Percentiles rank a stretch among this genome's conserved stretches.
These are phyloP conservation scores for Guaruba guarouba DNA, from an alignment of 2,113 vertebrate species.

Conservation along the genomic window DNA sequence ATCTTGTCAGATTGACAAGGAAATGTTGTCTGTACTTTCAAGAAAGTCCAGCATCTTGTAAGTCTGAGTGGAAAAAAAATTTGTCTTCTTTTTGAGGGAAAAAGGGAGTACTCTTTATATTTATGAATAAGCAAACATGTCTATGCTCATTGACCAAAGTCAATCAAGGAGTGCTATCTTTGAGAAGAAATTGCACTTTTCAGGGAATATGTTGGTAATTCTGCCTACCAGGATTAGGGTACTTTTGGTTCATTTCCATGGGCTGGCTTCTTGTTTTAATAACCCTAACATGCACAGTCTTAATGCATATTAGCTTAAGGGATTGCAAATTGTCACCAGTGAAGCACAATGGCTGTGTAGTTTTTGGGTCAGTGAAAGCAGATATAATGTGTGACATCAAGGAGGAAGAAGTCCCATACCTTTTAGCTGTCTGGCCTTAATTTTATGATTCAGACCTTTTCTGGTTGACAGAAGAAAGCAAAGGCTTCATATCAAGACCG, in stretches of 20 bases:
- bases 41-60: conserved; percentile 16
- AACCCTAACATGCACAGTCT: neutral
- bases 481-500: neutral
- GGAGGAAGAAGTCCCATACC: neutral
- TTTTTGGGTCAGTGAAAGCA: neutral
- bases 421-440: neutral
- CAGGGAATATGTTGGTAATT: neutral
- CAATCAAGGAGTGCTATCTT: neutral
- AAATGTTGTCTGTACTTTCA: conserved; percentile 4
- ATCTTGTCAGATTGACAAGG: conserved; percentile 60
- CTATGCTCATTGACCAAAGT: neutral
- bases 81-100: neutral
- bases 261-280: neutral
- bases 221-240: neutral
- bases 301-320: neutral
- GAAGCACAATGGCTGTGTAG: neutral
- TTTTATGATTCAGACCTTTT: neutral
- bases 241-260: neutral
- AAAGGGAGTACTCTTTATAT: neutral
- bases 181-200: neutral
- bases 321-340: neutral
- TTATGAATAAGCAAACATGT: neutral
- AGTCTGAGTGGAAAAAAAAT: neutral
- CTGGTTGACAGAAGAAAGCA: neutral
- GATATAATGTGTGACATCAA: neutral